phyloP scores from a whole-genome alignment of 2,888 invertebrate genomes.

The Biston betularia region DNA sequence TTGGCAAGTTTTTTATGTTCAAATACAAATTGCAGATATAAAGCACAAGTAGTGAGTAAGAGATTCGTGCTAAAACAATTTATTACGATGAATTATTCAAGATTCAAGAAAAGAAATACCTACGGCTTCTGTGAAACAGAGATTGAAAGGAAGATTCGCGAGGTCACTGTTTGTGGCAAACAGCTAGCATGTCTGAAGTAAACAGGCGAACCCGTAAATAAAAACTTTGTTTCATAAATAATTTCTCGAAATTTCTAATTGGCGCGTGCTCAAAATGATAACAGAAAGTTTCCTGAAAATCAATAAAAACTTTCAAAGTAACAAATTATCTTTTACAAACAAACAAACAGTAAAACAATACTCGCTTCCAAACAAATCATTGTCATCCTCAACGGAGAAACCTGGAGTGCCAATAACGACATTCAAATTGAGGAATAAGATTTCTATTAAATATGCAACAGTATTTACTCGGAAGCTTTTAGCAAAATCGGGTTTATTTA shows the following conservation, averaged over 20 bases:
- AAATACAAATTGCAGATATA: too few species aligned
- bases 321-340: conserved; percentile 12
- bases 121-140: too few species aligned
- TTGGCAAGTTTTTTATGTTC: too few species aligned
- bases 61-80: too few species aligned
- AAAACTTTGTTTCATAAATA: not conserved
- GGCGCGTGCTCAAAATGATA: not conserved
- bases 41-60: too few species aligned
- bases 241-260: not conserved
- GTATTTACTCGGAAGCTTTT: conserved; percentile 53
- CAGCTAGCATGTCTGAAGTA: not conserved
- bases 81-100: too few species aligned
- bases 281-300: conserved; percentile 3
- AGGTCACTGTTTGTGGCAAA: too few species aligned
- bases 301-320: not conserved
- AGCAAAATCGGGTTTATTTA: conserved; percentile 56
- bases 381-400: conserved; percentile 21
- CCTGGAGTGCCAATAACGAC: conserved; percentile 37
- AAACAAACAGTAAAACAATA: conserved; percentile 18
- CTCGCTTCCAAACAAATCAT: conserved; percentile 23
- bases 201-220: not conserved
- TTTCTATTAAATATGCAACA: conserved; percentile 54
- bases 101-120: too few species aligned
- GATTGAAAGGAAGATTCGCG: too few species aligned
- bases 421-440: conserved; percentile 39